Evolutionary conservation across 2,888 invertebrate genomes (phyloP).

Genomic region (Anticlea derivata): DNA sequence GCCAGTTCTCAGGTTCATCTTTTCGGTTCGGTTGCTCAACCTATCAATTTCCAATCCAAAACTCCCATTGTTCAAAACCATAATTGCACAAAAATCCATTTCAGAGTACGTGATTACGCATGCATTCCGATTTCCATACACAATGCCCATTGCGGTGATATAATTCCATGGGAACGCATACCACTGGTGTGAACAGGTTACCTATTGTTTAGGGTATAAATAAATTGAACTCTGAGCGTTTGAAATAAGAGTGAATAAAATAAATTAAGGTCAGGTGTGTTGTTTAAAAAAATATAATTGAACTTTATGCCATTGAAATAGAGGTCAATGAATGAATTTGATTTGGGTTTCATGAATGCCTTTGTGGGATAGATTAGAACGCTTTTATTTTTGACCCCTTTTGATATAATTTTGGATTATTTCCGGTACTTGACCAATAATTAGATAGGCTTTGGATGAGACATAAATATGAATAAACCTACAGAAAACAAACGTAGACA

Average conservation of each 20-base stretch:
- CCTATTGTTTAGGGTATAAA: neutral
- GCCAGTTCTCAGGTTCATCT: too few relatives aligned
- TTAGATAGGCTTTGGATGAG: too few relatives aligned
- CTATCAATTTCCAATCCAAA: slow-evolving; percentile 24
- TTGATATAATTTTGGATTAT: neutral
- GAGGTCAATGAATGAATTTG: slow-evolving; percentile 9
- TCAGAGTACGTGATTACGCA: slow-evolving; percentile 29
- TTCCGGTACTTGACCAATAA: slow-evolving; percentile 2
- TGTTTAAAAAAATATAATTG: slow-evolving; percentile 9
- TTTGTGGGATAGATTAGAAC: slow-evolving; percentile 12
- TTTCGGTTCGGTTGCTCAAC: slow-evolving; percentile 5
- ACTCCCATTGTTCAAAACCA: slow-evolving; percentile 20
- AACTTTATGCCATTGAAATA: slow-evolving; percentile 19
- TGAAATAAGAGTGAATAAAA: neutral
- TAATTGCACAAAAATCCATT: slow-evolving; percentile 29
- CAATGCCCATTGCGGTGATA: slow-evolving; percentile 15
- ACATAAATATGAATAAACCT: too few relatives aligned
- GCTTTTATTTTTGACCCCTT: slow-evolving; percentile 15
- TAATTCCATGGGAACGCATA: slow-evolving; percentile 21
- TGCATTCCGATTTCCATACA: slow-evolving; percentile 30
- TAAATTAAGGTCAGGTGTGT: neutral
- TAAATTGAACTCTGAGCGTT: slow-evolving; percentile 1
- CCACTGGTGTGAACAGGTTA: slow-evolving; percentile 16
- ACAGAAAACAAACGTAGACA: too few relatives aligned
- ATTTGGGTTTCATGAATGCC: slow-evolving; percentile 16